Conservation (phyloP, 2,888 invertebrate species). For the Rhingia rostrata region DNA sequence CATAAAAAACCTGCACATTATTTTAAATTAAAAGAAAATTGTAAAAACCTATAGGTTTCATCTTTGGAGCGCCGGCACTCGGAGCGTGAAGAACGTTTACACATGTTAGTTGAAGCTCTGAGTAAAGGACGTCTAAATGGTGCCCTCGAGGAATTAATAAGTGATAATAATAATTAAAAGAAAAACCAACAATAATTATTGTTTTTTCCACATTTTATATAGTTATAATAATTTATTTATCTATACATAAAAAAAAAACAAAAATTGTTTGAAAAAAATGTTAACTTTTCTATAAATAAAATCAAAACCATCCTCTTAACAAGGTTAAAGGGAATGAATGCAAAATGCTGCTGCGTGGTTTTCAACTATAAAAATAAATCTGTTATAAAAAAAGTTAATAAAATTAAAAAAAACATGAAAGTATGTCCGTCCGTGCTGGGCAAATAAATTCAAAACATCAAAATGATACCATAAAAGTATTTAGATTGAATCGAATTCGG, state of each 20-base stretch:
- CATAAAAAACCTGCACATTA: background rate
- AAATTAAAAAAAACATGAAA: slow-evolving; percentile 33
- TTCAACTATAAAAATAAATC: slow-evolving; percentile 37
- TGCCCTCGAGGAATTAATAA: slow-evolving; percentile 80
- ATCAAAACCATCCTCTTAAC: slow-evolving; percentile 35
- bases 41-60: slow-evolving; percentile 79
- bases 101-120: slow-evolving; percentile 82
- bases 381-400: slow-evolving; percentile 32
- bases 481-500: slow-evolving; percentile 62
- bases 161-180: slow-evolving; percentile 80
- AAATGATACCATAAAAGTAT: slow-evolving; percentile 23
- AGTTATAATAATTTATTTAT: slow-evolving; percentile 50
- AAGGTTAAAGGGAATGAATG: slow-evolving; percentile 36
- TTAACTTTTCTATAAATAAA: slow-evolving; percentile 61
- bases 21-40: slow-evolving; percentile 44
- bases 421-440: slow-evolving; percentile 67
- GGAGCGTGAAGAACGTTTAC: slow-evolving; percentile 83
- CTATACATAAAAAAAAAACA: slow-evolving; percentile 15
- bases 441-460: slow-evolving; percentile 37
- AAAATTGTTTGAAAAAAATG: slow-evolving; percentile 31
- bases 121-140: slow-evolving; percentile 82
- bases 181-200: slow-evolving; percentile 70
- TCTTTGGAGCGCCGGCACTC: slow-evolving; percentile 82
- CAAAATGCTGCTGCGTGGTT: slow-evolving; percentile 30
- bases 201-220: slow-evolving; percentile 62